Evolutionary conservation across 1,140 invertebrate genomes (phyloP), one percentile per base, ranked within the genome.

Genomic region (Sitophilus oryzae): DNA sequence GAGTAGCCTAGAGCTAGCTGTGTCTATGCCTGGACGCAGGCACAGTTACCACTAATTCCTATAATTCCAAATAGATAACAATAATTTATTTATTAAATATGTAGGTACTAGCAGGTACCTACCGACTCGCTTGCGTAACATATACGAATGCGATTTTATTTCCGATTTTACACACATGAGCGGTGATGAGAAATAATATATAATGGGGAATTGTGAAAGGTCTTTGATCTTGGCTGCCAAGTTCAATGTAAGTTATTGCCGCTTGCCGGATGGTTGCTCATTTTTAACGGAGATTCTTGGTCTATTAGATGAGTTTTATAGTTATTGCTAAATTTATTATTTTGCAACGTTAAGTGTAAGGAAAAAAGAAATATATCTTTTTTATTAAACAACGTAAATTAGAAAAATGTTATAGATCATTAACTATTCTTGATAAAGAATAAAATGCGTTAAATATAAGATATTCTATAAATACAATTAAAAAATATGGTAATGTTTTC

Each of bases 121-220:
- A 30, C 25, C 5, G 25, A 6, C 25, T n/a, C 25, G 5, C 25
- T 30, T 30, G 11, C 11, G 25, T 30, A 30, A 30, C 11, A 6
- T 30, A 30, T 30, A 30, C n/a, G n/a, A n/a, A 30, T 11, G 25
- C 25, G 25, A 11, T 30, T 30, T 30, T 30, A 30, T 30, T 30
- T 30, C 5, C 11, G 11, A 30, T 30, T 30, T 30, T 30, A 30
- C 11, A 49, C 10, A 35, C 21, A 50, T 21, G 48, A 51, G 19
- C 30, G 19, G 11, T 30, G 25, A 30, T 30, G 25, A 30, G 25
- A 30, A 30, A 22, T 25, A 41, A n/a, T n/a, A n/a, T n/a, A n/a
- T n/a, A n/a, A n/a, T n/a, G n/a, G n/a, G n/a, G n/a, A 22, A 51
- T 22, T 51, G 22, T 51, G 48, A 51, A 20, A 51, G 48, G 38